phyloP scores from a whole-genome alignment of 2,113 vertebrate species.

The Laticauda laticaudata region DNA sequence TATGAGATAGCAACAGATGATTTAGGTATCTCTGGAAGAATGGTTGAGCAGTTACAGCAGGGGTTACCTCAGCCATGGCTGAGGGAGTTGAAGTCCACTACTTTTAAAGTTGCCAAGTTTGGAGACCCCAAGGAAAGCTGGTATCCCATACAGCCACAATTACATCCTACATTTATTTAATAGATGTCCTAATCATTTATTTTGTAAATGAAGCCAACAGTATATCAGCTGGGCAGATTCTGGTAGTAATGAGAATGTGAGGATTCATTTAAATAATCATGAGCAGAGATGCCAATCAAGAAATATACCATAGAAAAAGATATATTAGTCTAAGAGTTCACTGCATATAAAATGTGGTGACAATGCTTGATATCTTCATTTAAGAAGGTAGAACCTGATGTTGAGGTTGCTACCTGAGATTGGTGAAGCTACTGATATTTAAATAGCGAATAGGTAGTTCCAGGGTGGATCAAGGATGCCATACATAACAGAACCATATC shows the following conservation, averaged over 20 bases:
- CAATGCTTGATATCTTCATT: not conserved
- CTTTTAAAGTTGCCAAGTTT: not conserved
- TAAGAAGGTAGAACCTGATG: not conserved
- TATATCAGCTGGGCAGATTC: not conserved
- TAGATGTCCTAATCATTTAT: not conserved
- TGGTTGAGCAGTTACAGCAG: not conserved
- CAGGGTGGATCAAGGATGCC: not conserved
- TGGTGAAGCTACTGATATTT: not conserved
- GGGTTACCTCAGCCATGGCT: not conserved
- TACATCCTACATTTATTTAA: not conserved
- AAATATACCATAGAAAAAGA: not conserved
- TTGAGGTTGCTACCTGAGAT: not conserved
- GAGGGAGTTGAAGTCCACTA: not conserved
- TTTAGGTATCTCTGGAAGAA: not conserved
- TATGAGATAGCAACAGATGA: not conserved
- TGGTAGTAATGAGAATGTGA: not conserved
- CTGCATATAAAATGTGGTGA: not conserved
- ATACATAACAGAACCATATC: not conserved
- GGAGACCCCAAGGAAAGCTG: not conserved
- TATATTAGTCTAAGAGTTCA: not conserved
- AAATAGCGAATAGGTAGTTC: not conserved
- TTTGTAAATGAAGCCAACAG: not conserved
- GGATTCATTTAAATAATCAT: not conserved
- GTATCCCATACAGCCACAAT: not conserved
- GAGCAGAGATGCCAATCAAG: not conserved